Evolutionary conservation across 1,140 invertebrate genomes (phyloP).

Genomic region (Eriosoma lanigerum): DNA sequence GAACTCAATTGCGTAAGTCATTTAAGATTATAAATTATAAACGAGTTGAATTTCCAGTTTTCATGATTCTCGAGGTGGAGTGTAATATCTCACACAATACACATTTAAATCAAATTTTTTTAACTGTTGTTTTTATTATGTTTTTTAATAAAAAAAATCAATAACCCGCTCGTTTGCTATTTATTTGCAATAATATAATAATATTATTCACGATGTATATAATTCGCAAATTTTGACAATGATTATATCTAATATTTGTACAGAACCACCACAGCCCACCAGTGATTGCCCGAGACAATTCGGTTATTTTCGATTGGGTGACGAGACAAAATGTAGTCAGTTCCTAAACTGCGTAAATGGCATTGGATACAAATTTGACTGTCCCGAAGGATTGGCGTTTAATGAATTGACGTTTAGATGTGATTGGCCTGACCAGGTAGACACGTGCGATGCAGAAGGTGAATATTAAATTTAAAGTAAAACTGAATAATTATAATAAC

Average conservation of each 20-base stretch:
- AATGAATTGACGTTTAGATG: constrained; percentile 75
- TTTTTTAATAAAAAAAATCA: too few relatives aligned
- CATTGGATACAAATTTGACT: constrained; percentile 66
- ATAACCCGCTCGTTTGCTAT: too few relatives aligned
- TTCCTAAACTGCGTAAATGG: constrained; percentile 85
- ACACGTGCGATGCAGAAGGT: constrained; percentile 77
- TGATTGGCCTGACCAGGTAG: constrained; percentile 83
- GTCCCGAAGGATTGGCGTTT: constrained; percentile 83
- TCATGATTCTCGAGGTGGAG: neutral
- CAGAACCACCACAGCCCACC: constrained; percentile 68
- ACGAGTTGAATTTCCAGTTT: neutral
- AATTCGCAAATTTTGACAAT: neutral
- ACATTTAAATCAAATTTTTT: neutral
- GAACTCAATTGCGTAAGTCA: constrained; percentile 71
- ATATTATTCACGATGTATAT: too few relatives aligned
- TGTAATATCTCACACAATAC: neutral
- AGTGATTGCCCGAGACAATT: constrained; percentile 82
- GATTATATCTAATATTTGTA: neutral
- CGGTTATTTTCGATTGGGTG: constrained; percentile 76
- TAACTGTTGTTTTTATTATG: too few relatives aligned
- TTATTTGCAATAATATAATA: too few relatives aligned
- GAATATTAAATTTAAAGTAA: too few relatives aligned
- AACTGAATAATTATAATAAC: too few relatives aligned
- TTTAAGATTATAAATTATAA: neutral
- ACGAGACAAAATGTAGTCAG: constrained; percentile 72